Evolutionary conservation across 2,113 vertebrate species (phyloP), one percentile per base, ranked within the genome.

Genomic region (Odocoileus virginianus): DNA sequence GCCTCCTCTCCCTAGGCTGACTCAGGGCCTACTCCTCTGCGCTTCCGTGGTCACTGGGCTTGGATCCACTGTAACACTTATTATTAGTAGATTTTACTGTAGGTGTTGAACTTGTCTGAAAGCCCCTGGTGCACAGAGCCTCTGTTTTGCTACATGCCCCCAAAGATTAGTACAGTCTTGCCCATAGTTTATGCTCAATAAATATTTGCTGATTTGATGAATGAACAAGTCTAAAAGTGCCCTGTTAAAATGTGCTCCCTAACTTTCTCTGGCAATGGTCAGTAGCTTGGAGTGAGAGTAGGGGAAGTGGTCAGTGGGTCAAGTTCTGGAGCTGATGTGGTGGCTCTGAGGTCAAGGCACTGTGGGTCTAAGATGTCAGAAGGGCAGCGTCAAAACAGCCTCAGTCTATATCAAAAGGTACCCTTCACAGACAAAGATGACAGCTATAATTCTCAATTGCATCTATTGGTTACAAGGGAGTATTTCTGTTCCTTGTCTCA

Each of bases 381-480:
- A 40, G 27, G n/a, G 43, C 33, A 74, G 67, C 19, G 36, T 40
- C 67, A 40, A 71, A 40, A 71, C n/a, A 71, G n/a, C 67, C 19
- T 95, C 61, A n/a, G 55, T 55, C 58, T 85, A 13, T 36, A 67
- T 64, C 30, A 45, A 21, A 52, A 90, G 36, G 17, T 33, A 45
- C 0, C 28, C 23, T 47, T 30, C 6, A 1, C 13, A 64, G 19
- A 54, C 9, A 54, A 17, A 28, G 40, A 27, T 0, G 2, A 12
- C 30, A 15, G 60, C 14, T 52, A 9, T 54, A 54, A 43, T 71
- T 19, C 23, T 21, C 86, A 84, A 9, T 71, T 23, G 17, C 8
- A 43, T 30, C 9, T 60, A 61, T 47, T 19, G 27, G 40, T 71
- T 67, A 57, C 60, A 74, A 36, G 47, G n/a, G 27, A 81, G 10